Base-by-base conservation (phyloP, 2,113 vertebrate species). In the Xiphophorus couchianus region DNA sequence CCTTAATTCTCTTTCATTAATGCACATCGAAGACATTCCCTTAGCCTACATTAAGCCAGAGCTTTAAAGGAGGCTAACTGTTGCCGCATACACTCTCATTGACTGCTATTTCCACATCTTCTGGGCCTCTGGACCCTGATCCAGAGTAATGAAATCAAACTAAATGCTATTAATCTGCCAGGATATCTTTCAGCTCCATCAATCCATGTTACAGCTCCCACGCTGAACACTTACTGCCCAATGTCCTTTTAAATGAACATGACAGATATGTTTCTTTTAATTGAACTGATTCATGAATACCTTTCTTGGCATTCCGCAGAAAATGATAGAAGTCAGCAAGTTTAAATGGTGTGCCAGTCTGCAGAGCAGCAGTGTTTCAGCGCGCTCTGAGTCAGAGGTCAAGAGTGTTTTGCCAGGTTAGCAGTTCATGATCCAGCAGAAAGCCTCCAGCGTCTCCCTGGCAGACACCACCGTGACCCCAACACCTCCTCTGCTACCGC, bases 181-280 rank as follows among this genome's bases (percentile, higher is more conserved):
- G 65, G 88, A 89, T 88, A 86, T 33, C 58, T 77, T 85, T 67
- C 74, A 85, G 69, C 73, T 61, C 86, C 48, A 92, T 92, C 83
- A 87, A 86, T 92, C 87, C 78, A 69, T 87, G 85, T 91, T 89
- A 91, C 73, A 83, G 82, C 84, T 86, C 86, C 81, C 58, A 69
- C 22, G 67, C 70, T 3, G 81, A n/a, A n/a, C n/a, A n/a, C n/a
- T n/a, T n/a, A 88, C 69, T 73, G 83, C 88, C 84, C 84, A 84
- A 71, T 82, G 74, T 76, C 82, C 86, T 76, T 76, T 90, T 87
- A 90, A 92, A 92, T 78, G 80, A 78, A 81, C 81, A 80, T 90
- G 90, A 91, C 76, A 75, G 89, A 91, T 91, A 77, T 79, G 86
- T 91, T 87, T 91, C 82, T 87, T 87, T 90, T 86, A 83, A 92